These are phyloP conservation scores for Thymelicus lineola DNA, from an alignment of 2,888 invertebrate species.

Conservation along the genomic window DNA sequence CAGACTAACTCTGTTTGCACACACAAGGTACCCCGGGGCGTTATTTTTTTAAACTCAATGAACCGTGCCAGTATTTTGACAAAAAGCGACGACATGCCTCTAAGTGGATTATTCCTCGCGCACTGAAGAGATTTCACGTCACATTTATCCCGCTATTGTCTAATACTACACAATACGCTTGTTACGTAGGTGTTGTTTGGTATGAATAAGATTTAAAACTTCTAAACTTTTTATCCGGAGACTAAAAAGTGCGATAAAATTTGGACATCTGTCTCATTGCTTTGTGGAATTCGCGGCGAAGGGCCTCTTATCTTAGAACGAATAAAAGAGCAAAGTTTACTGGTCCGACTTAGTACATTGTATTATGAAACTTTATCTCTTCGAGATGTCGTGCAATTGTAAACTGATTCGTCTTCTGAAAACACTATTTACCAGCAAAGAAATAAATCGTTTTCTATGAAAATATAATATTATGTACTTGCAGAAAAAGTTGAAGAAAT, in stretches of 20 bases:
- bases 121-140: conserved; percentile 76
- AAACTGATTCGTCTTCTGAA: conserved; percentile 7
- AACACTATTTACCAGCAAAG: not conserved
- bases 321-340: conserved; percentile 63
- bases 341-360: not conserved
- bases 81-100: conserved; percentile 77
- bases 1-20: conserved; percentile 67
- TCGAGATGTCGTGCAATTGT: conserved; percentile 11
- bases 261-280: conserved; percentile 73
- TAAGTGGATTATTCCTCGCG: conserved; percentile 80
- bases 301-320: conserved; percentile 49
- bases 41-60: conserved; percentile 79
- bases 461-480: too few relatives aligned
- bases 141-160: conserved; percentile 76
- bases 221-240: conserved; percentile 64
- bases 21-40: conserved; percentile 75
- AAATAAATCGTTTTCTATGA: not conserved
- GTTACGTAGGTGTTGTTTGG: conserved; percentile 79
- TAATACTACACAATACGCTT: conserved; percentile 65
- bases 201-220: conserved; percentile 61
- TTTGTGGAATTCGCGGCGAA: conserved; percentile 61
- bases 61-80: conserved; percentile 72
- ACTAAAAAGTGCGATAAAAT: conserved; percentile 58
- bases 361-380: conserved; percentile 14
- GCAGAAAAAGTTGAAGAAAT: too few relatives aligned